These are phyloP conservation scores for Parnassius glacialis DNA, from an alignment of 2,888 invertebrate genomes.

Conservation along the genomic window DNA sequence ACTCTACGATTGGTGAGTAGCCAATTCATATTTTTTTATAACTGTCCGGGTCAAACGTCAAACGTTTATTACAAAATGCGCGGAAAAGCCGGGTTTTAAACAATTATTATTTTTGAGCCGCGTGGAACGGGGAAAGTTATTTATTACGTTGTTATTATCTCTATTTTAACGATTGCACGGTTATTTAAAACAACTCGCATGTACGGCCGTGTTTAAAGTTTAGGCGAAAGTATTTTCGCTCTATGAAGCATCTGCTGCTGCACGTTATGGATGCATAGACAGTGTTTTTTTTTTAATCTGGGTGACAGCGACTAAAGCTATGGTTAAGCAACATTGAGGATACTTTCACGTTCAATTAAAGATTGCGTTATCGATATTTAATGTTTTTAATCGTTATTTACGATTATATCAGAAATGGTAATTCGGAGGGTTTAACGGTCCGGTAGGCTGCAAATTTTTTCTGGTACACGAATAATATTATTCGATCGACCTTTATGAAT, in stretches of 20 bases:
- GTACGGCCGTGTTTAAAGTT: conserved; percentile 19
- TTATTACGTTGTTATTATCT: conserved; percentile 26
- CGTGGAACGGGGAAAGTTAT: conserved; percentile 22
- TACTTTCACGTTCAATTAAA: conserved; percentile 10
- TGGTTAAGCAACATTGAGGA: background rate
- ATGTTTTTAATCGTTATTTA: conserved; percentile 2
- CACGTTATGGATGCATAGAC: conserved; percentile 9
- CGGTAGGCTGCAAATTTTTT: background rate
- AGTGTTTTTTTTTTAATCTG: conserved; percentile 8
- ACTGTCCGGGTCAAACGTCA: too few species aligned
- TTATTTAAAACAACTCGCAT: conserved; percentile 22
- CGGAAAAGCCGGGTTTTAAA: conserved; percentile 4
- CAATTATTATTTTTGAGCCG: background rate
- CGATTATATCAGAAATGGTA: conserved; percentile 4
- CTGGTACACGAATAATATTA: background rate
- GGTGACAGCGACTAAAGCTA: conserved; percentile 7
- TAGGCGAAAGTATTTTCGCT: conserved; percentile 25
- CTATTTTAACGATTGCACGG: conserved; percentile 25
- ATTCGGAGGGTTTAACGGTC: background rate
- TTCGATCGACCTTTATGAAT: too few species aligned
- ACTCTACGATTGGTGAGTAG: too few species aligned
- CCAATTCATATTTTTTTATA: too few species aligned
- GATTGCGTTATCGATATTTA: conserved; percentile 9
- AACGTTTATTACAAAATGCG: background rate
- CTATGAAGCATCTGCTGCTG: conserved; percentile 5